Evolutionary conservation across 2,797 vertebrate genomes (phyloP), one percentile per base, ranked within the genome.

Genomic region (Coracias cyanogaster): DNA sequence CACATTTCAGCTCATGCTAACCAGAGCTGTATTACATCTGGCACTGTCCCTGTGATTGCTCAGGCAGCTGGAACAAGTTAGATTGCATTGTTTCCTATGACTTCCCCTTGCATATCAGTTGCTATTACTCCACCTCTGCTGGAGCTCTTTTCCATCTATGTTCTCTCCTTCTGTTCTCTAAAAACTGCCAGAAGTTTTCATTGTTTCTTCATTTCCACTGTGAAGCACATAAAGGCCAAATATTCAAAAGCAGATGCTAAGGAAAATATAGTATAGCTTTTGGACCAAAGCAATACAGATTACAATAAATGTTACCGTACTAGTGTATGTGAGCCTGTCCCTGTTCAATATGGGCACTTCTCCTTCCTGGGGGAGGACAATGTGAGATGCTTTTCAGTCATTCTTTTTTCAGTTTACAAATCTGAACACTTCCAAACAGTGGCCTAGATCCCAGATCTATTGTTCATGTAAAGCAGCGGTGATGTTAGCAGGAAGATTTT

Each of bases 31-130:
- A 90, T 89, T 94, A 93, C 95, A 95, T 97, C 97, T 97, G 97
- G 95, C 95, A 89, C n/a, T 73, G 82, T 92, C 85, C 69, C 83
- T 96, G 72, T 33, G 93, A 89, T 96, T 87, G 72, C 81, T 96
- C 86, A 91, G 91, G 51, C 95, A 96, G 91, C 89, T 91, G 82
- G 96, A 97, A 96, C 43, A 94, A 97, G 94, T 98, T 96, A 97
- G 94, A 96, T 94, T 96, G 81, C 86, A 96, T 96, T 97, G 94
- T 97, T 97, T 98, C 96, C 91, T 96, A 84, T 58, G 82, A 94
- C 90, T 96, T 95, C 77, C 65, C 29, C 58, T 95, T 90, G 48
- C 78, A 89, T 94, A 84, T 90, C 91, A 66, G 81, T 83, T 96
- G 90, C 91, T 88, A 81, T 96, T 96, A 90, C 90, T 92, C 94